Conservation (phyloP, 1,140 invertebrate genomes). For the Listronotus bonariensis region DNA sequence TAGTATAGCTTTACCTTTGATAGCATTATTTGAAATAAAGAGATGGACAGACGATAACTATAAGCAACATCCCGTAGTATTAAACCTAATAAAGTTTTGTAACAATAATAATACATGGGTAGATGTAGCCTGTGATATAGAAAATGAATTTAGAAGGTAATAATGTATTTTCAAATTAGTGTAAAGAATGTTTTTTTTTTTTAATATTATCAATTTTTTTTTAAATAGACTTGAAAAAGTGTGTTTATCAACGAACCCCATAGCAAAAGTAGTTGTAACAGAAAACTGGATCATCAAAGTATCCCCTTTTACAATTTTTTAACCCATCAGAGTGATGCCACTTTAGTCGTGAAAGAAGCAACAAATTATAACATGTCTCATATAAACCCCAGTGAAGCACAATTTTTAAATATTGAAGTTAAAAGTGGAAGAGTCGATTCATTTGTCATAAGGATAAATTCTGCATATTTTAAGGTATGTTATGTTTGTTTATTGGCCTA, state of each 20-base stretch:
- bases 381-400: slow-evolving; percentile 66
- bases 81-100: slow-evolving; percentile 67
- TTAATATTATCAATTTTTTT: not conserved
- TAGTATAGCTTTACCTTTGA: slow-evolving; percentile 53
- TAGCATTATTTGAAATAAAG: slow-evolving; percentile 57
- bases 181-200: no score
- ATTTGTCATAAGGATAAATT: slow-evolving; percentile 76
- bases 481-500: no score
- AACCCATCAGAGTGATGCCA: slow-evolving; percentile 78
- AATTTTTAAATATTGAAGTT: slow-evolving; percentile 83
- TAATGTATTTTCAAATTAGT: no score
- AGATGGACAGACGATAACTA: slow-evolving; percentile 73
- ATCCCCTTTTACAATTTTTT: slow-evolving; percentile 73
- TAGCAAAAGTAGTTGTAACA: slow-evolving; percentile 75
- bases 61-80: slow-evolving; percentile 74
- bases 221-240: slow-evolving; percentile 66
- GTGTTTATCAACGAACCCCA: slow-evolving; percentile 68
- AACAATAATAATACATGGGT: slow-evolving; percentile 67
- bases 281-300: slow-evolving; percentile 91
- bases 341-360: slow-evolving; percentile 71
- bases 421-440: slow-evolving; percentile 63
- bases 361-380: slow-evolving; percentile 74
- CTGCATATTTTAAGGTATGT: slow-evolving; percentile 69
- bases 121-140: slow-evolving; percentile 72
- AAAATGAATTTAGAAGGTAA: slow-evolving; percentile 77